Evolutionary conservation across 2,888 invertebrate species (phyloP).

Genomic region (Phalangium opilio): DNA sequence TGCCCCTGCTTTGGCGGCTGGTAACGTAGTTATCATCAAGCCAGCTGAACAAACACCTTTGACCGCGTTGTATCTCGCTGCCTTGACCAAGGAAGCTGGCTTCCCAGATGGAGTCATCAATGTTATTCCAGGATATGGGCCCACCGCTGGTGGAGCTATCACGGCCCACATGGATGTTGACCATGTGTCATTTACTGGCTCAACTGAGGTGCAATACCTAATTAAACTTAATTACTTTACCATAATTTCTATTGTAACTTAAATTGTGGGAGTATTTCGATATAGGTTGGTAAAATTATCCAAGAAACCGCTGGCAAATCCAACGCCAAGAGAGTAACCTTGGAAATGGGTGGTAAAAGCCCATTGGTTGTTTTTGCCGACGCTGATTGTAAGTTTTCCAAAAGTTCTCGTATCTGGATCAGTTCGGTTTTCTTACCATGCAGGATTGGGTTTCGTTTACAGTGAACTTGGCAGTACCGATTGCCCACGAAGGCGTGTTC

Average conservation of each 20-base stretch:
- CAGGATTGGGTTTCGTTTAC: conserved; percentile 1
- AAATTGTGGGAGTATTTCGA: conserved; percentile 1
- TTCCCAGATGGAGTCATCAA: conserved; percentile 30
- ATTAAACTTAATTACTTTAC: neutral
- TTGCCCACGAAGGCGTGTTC: conserved; percentile 69
- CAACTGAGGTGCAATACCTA: conserved; percentile 23
- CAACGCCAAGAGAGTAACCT: conserved; percentile 62
- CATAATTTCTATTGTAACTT: neutral
- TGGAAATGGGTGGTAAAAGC: conserved; percentile 79
- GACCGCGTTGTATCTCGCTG: conserved; percentile 29
- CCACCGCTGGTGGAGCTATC: conserved; percentile 33
- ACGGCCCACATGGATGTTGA: conserved; percentile 29
- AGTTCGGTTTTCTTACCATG: too few species aligned
- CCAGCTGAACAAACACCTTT: conserved; percentile 34
- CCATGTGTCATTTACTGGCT: conserved; percentile 34
- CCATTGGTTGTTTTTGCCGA: conserved; percentile 69
- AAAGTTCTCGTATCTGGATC: conserved; percentile 28
- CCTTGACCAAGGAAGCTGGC: conserved; percentile 29
- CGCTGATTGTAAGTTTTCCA: conserved; percentile 45
- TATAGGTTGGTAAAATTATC: conserved; percentile 36
- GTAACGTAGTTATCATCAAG: conserved; percentile 31
- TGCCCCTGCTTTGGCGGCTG: conserved; percentile 30
- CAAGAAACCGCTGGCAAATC: conserved; percentile 51
- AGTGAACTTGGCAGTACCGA: conserved; percentile 59
- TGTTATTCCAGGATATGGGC: conserved; percentile 32